Conservation (phyloP, 2,888 invertebrate species). For the Chesias legatella region DNA sequence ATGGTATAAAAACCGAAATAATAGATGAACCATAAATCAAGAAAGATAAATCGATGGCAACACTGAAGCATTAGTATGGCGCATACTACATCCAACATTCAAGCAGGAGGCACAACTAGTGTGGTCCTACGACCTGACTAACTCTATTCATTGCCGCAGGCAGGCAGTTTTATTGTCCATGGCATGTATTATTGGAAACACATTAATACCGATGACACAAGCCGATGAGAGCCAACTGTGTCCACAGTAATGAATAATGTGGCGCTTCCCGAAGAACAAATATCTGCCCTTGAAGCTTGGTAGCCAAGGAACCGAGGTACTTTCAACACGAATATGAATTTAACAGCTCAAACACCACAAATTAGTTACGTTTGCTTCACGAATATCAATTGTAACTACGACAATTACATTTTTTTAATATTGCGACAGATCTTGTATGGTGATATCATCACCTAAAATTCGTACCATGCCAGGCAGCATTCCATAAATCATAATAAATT, state of each 20-base stretch:
- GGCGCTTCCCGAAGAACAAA: slow-evolving; percentile 58
- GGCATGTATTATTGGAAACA: slow-evolving; percentile 68
- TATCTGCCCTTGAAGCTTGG: slow-evolving; percentile 71
- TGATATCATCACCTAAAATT: too few species aligned
- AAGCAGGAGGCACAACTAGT: slow-evolving; percentile 49
- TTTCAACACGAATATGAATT: slow-evolving; percentile 27
- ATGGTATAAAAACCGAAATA: slow-evolving; percentile 7
- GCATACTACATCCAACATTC: too few species aligned
- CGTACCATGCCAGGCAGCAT: too few species aligned
- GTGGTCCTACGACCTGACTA: slow-evolving; percentile 63
- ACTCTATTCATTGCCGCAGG: slow-evolving; percentile 61
- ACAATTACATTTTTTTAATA: too few species aligned
- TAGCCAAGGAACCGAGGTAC: slow-evolving; percentile 46
- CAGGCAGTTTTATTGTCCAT: slow-evolving; percentile 69
- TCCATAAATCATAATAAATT: too few species aligned
- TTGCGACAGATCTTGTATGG: too few species aligned
- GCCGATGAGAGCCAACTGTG: slow-evolving; percentile 75
- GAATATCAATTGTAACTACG: slow-evolving; percentile 17
- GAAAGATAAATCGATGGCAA: too few species aligned
- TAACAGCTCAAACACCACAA: slow-evolving; percentile 35
- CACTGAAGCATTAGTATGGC: too few species aligned
- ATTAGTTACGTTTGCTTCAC: slow-evolving; percentile 51
- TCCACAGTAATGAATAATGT: slow-evolving; percentile 67
- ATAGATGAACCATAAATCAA: too few species aligned
- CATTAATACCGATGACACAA: slow-evolving; percentile 78